These are phyloP conservation scores for Trissoscelio sp. DNA, from an alignment of 2,888 invertebrate genomes.

Conservation along the genomic window DNA sequence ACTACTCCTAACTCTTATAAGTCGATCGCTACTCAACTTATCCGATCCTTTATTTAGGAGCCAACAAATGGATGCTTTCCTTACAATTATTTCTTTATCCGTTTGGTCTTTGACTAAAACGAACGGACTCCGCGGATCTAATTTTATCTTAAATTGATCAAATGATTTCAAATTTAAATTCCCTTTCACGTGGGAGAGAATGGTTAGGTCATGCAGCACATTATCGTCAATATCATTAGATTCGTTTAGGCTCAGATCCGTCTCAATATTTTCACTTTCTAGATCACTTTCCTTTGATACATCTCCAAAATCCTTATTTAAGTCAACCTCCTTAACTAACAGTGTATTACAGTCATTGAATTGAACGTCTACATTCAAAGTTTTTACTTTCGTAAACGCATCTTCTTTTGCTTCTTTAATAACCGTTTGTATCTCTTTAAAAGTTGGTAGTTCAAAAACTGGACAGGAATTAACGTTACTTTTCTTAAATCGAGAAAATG, in stretches of 20 bases:
- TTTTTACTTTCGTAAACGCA: constrained; percentile 4
- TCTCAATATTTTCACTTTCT: not conserved
- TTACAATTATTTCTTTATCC: constrained; percentile 20
- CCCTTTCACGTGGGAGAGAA: constrained; percentile 18
- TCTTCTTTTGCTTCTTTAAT: constrained; percentile 2
- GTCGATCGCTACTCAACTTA: constrained; percentile 32
- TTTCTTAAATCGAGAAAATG: not conserved
- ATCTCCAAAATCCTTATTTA: not conserved
- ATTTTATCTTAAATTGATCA: constrained; percentile 12
- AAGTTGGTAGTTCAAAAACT: constrained; percentile 2
- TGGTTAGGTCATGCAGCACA: constrained; percentile 23
- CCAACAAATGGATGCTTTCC: constrained; percentile 59
- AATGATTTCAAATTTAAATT: constrained; percentile 32
- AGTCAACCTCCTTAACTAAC: not conserved
- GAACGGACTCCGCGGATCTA: constrained; percentile 1
- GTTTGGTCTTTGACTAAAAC: constrained; percentile 1
- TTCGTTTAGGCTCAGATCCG: not conserved
- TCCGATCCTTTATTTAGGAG: constrained; percentile 44
- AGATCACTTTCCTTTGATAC: not conserved
- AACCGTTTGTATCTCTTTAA: not conserved
- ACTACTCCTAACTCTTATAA: no score
- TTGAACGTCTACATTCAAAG: constrained; percentile 6
- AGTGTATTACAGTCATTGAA: not conserved
- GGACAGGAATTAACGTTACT: not conserved
- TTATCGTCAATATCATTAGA: constrained; percentile 3